Percentiles rank a stretch among this genome's conserved stretches.
These are phyloP conservation scores for Aethina tumida DNA, from an alignment of 1,140 invertebrate species.

Conservation along the genomic window DNA sequence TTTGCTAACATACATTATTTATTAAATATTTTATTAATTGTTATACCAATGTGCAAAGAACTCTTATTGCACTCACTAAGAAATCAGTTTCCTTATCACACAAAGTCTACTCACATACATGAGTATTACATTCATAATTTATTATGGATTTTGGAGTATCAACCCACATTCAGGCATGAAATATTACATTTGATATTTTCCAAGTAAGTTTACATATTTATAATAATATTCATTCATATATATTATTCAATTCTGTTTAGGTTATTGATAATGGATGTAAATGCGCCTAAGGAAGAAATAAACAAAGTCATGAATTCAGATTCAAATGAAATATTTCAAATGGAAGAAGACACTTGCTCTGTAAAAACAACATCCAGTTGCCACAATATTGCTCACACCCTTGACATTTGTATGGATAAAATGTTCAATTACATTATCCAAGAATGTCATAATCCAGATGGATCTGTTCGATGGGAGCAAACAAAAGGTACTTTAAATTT, in stretches of 20 bases:
- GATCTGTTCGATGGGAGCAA: slow-evolving; percentile 37
- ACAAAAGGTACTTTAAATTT: slow-evolving; percentile 28
- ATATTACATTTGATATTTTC: slow-evolving; percentile 57
- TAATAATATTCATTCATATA: slow-evolving; percentile 9
- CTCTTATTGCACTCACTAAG: slow-evolving; percentile 42
- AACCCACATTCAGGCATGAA: slow-evolving; percentile 45
- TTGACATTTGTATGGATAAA: slow-evolving; percentile 55
- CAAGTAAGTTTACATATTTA: slow-evolving; percentile 40
- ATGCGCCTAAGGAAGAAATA: slow-evolving; percentile 46
- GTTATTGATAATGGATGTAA: slow-evolving; percentile 57
- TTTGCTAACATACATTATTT: slow-evolving; percentile 47
- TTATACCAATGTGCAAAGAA: slow-evolving; percentile 50
- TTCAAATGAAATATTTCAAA: slow-evolving; percentile 39
- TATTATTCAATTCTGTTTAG: slow-evolving; percentile 34
- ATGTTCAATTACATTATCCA: slow-evolving; percentile 48
- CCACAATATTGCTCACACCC: slow-evolving; percentile 41
- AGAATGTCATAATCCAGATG: slow-evolving; percentile 35
- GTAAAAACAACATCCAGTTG: slow-evolving; percentile 14
- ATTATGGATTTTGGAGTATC: slow-evolving; percentile 52
- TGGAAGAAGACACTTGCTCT: slow-evolving; percentile 37
- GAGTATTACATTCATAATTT: slow-evolving; percentile 56
- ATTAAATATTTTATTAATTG: slow-evolving; percentile 42
- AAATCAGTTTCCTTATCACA: slow-evolving; percentile 55
- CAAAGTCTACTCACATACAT: slow-evolving; percentile 41
- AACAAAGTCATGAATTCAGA: slow-evolving; percentile 35